Evolutionary conservation across 1,140 invertebrate genomes (phyloP), one percentile per base, ranked within the genome.

Genomic region (Oncopodura yosiiana): DNA sequence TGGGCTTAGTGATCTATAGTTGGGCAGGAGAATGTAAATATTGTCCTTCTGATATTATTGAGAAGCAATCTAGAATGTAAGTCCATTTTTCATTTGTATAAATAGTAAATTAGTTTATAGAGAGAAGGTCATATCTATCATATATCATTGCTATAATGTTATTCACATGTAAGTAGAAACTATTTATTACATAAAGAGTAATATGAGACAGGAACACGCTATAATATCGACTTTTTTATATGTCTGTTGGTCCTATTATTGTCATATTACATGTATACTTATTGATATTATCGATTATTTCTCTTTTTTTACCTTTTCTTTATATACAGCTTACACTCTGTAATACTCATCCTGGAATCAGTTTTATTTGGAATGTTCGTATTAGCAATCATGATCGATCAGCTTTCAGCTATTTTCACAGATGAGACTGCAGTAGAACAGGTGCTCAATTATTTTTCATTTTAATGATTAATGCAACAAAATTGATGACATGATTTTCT

Each of bases 341-440:
- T 93, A 27, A 81, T 90, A 61, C 72, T 94, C 50, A 74, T 87
- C 51, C 73, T 93, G 70, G 89, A 92, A 71, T 84, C 82, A 58
- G 74, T 81, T 3, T 70, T 94, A 16, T 94, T 94, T 74, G 89
- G 88, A 19, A 77, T 93, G 64, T 94, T 94, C 73, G 88, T 93
- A 2, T 72, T 87, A 42, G 87, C 86, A 38, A 92, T 94, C 60
- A 79, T 90, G 61, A 82, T 87, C 67, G 89, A 93, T 75, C 90
- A 94, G 73, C 78, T 92, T 59, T 79, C 83, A 69, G 85, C 87
- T 14, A 88, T 93, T 58, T 74, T 87, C 38, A 79, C 77, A 51
- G 86, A 90, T 65, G 84, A 88, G 69, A 89, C 86, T 18, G 80
- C 81, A 4, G 78, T 91, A 12, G 87, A 93, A 73, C 81, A 84